Percentiles rank a stretch among this genome's conserved stretches.
Evolutionary conservation across 2,113 vertebrate species (phyloP).

Genomic region (Lophotis ruficrista): DNA sequence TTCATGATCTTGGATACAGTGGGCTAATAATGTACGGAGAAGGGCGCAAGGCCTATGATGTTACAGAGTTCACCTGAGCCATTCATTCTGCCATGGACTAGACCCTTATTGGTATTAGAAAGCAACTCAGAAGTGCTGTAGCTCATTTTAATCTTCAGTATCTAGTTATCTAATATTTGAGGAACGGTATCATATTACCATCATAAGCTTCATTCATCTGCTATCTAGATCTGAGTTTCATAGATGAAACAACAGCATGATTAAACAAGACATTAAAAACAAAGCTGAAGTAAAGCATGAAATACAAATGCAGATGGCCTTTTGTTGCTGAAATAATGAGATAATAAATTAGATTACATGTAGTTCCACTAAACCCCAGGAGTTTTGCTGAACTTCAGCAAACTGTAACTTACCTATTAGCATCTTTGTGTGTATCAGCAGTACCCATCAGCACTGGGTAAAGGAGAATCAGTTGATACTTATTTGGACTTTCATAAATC

Average conservation of each 20-base stretch:
- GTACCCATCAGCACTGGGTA: neutral
- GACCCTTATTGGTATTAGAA: neutral
- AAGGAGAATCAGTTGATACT: neutral
- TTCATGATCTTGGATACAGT: neutral
- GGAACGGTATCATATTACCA: conserved; percentile 2
- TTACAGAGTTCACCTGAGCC: neutral
- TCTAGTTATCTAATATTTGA: conserved; percentile 24
- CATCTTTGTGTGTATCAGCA: neutral
- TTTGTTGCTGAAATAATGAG: conserved; percentile 30
- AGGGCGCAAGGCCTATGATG: neutral
- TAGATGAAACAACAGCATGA: conserved; percentile 47
- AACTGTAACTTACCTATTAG: neutral
- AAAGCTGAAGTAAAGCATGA: conserved; percentile 24
- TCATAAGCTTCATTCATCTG: neutral
- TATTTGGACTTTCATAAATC: neutral
- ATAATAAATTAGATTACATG: conserved; percentile 33
- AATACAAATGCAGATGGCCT: conserved; percentile 28
- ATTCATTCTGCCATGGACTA: neutral
- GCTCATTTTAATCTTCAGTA: conserved; percentile 32
- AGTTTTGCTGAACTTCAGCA: neutral
- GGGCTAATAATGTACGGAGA: neutral
- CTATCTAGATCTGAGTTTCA: neutral
- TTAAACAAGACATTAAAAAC: conserved; percentile 46
- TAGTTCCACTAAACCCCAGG: neutral
- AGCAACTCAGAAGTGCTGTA: neutral